Evolutionary conservation across 2,113 vertebrate genomes (phyloP).

Genomic region (Nothoprocta pentlandii): DNA sequence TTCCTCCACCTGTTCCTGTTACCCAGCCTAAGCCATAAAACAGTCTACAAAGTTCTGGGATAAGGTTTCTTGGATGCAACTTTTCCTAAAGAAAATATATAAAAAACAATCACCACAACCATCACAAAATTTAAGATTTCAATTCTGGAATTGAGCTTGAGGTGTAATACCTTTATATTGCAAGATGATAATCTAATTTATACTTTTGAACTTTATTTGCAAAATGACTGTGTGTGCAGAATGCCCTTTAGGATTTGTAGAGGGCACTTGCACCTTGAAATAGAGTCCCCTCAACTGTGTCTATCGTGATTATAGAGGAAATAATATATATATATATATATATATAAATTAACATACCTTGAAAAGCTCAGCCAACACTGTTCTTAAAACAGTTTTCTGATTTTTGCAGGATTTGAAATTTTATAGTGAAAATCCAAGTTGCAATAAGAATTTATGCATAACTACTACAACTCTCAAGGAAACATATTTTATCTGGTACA

Average conservation of each 20-base stretch:
- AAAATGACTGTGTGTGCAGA: not conserved
- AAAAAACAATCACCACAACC: not conserved
- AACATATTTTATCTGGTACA: not conserved
- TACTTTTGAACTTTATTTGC: not conserved
- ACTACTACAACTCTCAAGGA: not conserved
- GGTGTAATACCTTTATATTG: not conserved
- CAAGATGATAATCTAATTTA: not conserved
- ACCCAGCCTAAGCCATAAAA: constrained; percentile 98
- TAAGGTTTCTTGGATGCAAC: constrained; percentile 90
- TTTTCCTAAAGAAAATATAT: constrained; percentile 81
- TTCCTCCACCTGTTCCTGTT: constrained; percentile 94
- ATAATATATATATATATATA: not conserved
- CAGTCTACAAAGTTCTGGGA: constrained; percentile 92
- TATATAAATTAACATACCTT: not conserved
- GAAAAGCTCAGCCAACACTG: not conserved
- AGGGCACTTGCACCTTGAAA: not conserved
- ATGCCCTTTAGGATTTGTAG: not conserved
- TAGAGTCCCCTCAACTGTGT: not conserved
- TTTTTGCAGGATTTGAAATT: not conserved
- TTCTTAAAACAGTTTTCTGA: not conserved
- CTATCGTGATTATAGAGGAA: no score
- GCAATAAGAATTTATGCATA: not conserved
- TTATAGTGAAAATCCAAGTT: not conserved
- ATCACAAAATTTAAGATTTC: not conserved
- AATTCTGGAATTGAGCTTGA: not conserved